A percentile compares a stretch with the other conserved stretches of the same genome.
Conservation (phyloP, 2,113 vertebrate species). For the Apteryx owenii region DNA sequence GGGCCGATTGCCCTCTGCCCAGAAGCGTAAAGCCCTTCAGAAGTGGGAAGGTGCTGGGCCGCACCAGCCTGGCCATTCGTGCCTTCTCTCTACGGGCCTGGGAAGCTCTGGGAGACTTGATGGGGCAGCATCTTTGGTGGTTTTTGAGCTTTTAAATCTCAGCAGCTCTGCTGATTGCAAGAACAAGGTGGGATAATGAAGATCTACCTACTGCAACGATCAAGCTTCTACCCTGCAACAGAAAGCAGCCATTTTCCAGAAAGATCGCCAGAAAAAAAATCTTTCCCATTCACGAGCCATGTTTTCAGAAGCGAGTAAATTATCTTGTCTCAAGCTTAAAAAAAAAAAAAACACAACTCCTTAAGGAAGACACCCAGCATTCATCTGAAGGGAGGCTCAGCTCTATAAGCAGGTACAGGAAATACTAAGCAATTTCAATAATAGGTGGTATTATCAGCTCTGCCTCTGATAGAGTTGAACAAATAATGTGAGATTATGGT, state of each 20-base stretch:
- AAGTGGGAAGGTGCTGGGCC: not conserved
- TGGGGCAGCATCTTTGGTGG: not conserved
- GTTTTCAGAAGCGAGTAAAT: not conserved
- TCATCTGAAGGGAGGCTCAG: not conserved
- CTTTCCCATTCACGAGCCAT: not conserved
- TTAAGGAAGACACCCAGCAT: not conserved
- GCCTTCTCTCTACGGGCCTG: not conserved
- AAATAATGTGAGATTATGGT: not conserved
- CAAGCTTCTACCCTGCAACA: not conserved
- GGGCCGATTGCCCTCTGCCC: not conserved
- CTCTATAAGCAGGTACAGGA: not conserved
- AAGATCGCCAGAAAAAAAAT: not conserved
- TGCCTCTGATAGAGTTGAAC: not conserved
- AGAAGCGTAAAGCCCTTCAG: accelerated
- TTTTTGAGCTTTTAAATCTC: not conserved
- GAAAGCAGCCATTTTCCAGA: not conserved
- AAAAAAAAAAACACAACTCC: not conserved
- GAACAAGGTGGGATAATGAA: not conserved
- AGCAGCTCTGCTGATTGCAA: not conserved
- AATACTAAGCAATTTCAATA: not conserved
- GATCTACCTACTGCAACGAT: not conserved
- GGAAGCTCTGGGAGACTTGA: accelerated
- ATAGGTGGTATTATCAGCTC: not conserved
- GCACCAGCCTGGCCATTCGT: not conserved
- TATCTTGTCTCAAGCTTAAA: not conserved